Evolutionary conservation across 2,113 vertebrate species (phyloP).

Genomic region (Haemorhous mexicanus): DNA sequence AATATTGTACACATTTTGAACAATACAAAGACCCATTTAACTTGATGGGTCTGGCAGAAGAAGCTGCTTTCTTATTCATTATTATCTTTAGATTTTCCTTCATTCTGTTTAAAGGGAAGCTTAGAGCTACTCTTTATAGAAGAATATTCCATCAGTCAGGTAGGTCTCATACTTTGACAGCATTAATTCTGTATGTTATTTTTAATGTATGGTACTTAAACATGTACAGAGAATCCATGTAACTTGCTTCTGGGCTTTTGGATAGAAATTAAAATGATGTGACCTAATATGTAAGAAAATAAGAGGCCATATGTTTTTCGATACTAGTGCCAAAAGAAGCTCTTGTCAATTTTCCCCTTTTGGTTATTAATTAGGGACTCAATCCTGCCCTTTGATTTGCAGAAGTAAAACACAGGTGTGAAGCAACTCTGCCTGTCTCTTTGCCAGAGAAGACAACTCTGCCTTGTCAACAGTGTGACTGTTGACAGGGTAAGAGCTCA

Average conservation of each 20-base stretch:
- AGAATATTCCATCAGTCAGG: neutral
- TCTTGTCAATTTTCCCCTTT: neutral
- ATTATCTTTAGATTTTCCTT: conserved; percentile 29
- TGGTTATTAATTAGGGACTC: neutral
- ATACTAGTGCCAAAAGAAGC: neutral
- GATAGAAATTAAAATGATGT: neutral
- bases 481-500: neutral
- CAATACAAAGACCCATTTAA: conserved; percentile 48
- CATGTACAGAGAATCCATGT: neutral
- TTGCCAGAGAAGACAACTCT: neutral
- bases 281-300: neutral
- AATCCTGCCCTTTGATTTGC: neutral
- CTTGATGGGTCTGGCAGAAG: conserved; percentile 56
- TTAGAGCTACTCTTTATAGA: neutral
- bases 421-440: neutral
- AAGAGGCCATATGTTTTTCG: neutral
- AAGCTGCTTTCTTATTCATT: conserved; percentile 40
- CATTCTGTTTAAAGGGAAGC: conserved; percentile 1
- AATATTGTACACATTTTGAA: conserved; percentile 32
- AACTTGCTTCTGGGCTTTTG: neutral
- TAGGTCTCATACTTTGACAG: neutral
- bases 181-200: neutral
- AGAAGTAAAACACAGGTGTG: neutral
- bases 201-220: neutral
- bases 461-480: neutral